Evolutionary conservation across 2,797 vertebrate genomes (phyloP).

Genomic region (Acanthurus leucopareius): DNA sequence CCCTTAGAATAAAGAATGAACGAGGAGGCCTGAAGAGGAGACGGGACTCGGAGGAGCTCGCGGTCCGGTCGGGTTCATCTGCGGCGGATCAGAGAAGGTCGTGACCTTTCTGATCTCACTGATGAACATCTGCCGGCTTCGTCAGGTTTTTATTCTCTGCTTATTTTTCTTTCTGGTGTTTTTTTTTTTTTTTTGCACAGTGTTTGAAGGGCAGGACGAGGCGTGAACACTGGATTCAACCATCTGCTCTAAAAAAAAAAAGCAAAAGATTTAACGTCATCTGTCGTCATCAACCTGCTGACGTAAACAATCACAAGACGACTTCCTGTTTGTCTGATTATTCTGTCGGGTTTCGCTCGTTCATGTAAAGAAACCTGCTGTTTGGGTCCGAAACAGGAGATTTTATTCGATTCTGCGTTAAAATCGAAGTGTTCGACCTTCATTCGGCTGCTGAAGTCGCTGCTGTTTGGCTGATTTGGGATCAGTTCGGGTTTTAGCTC

Average conservation of each 20-base stretch:
- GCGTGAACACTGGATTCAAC: conserved; percentile 19
- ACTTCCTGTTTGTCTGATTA: not conserved
- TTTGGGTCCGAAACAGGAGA: not conserved
- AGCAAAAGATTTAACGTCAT: not conserved
- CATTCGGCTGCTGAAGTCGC: not conserved
- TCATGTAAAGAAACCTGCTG: not conserved
- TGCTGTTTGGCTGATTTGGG: conserved; percentile 2
- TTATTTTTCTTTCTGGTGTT: too few species aligned
- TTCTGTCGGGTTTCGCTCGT: too few species aligned
- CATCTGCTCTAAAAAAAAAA: conserved; percentile 25
- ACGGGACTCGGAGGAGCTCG: not conserved
- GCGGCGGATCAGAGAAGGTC: conserved; percentile 17
- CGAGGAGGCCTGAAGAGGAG: not conserved
- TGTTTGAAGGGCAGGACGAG: conserved; percentile 19
- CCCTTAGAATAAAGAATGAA: not conserved
- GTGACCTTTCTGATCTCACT: conserved; percentile 30
- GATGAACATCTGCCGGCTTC: conserved; percentile 28
- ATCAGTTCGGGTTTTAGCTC: not conserved
- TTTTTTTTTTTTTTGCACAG: conserved; percentile 20
- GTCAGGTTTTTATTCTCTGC: conserved; percentile 20
- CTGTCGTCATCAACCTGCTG: conserved; percentile 7
- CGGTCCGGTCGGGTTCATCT: conserved; percentile 1
- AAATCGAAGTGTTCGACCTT: too few species aligned
- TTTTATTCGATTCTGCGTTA: not conserved
- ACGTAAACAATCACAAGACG: not conserved